phyloP scores from a whole-genome alignment of 2,113 vertebrate genomes.

The Neodontobutis hainanensis region DNA sequence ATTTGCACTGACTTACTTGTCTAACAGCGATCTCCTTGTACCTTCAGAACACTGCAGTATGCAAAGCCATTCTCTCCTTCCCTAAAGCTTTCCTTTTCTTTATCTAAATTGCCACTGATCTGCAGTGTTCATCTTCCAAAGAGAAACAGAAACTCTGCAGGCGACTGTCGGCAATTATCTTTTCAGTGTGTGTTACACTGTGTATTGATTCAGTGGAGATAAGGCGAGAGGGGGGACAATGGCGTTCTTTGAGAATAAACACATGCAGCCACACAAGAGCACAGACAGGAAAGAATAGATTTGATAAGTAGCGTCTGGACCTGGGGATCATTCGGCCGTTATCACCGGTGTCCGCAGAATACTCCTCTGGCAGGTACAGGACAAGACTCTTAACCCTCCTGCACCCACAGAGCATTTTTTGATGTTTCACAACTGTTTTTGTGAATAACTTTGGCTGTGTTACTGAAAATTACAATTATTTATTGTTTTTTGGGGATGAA shows the following conservation, averaged over 20 bases:
- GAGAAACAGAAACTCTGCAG: conserved; percentile 1
- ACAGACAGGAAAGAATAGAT: not conserved
- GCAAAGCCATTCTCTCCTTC: conserved; percentile 5
- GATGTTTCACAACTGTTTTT: too few relatives aligned
- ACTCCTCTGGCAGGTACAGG: not conserved
- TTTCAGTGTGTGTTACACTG: conserved; percentile 9
- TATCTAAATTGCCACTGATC: conserved; percentile 2
- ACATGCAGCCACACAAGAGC: not conserved
- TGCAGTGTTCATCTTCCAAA: not conserved
- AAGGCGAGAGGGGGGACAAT: conserved; percentile 1
- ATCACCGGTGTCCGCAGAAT: not conserved
- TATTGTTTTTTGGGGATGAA: too few relatives aligned
- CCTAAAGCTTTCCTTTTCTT: not conserved
- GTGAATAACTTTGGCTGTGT: too few relatives aligned
- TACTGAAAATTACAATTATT: too few relatives aligned
- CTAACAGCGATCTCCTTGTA: not conserved
- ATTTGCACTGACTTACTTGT: too few relatives aligned
- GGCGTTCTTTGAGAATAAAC: not conserved
- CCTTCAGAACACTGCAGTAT: not conserved
- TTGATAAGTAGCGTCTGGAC: not conserved
- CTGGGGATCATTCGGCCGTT: not conserved
- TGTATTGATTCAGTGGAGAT: conserved; percentile 6
- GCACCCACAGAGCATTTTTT: too few relatives aligned
- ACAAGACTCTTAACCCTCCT: not conserved
- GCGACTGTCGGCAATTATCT: conserved; percentile 8